phyloP scores from a whole-genome alignment of 2,113 vertebrate species.

The Glaucomys volans region DNA sequence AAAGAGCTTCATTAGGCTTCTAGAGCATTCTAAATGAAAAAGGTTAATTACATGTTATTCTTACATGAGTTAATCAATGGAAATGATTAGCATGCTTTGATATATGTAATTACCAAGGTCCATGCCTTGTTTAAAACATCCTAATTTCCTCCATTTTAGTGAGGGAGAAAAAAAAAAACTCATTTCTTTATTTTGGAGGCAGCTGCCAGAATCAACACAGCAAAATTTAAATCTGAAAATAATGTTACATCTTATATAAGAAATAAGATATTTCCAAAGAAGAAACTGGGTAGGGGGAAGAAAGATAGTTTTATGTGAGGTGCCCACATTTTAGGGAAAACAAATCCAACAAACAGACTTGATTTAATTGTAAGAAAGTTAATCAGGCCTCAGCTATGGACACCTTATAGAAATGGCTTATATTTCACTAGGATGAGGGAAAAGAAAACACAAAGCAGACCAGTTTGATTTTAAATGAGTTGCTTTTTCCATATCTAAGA shows the following conservation, averaged over 20 bases:
- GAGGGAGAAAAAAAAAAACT: neutral
- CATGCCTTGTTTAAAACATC: constrained; percentile 49
- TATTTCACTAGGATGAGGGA: neutral
- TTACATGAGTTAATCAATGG: constrained; percentile 27
- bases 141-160: constrained; percentile 2
- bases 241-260: constrained; percentile 34
- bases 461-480: neutral
- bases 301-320: neutral
- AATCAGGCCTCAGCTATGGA: neutral
- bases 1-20: neutral
- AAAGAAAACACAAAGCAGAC: neutral
- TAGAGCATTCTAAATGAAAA: constrained; percentile 48
- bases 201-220: neutral
- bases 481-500: neutral
- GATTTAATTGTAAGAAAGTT: constrained; percentile 32
- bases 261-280: constrained; percentile 38
- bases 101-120: constrained; percentile 47
- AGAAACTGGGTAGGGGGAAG: neutral
- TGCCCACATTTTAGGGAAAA: neutral
- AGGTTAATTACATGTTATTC: constrained; percentile 59
- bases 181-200: constrained; percentile 41
- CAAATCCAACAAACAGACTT: neutral
- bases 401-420: neutral
- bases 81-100: constrained; percentile 66
- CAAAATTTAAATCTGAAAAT: constrained; percentile 12